Evolutionary conservation across 2,797 vertebrate species (phyloP).

Genomic region (Mallotus villosus): DNA sequence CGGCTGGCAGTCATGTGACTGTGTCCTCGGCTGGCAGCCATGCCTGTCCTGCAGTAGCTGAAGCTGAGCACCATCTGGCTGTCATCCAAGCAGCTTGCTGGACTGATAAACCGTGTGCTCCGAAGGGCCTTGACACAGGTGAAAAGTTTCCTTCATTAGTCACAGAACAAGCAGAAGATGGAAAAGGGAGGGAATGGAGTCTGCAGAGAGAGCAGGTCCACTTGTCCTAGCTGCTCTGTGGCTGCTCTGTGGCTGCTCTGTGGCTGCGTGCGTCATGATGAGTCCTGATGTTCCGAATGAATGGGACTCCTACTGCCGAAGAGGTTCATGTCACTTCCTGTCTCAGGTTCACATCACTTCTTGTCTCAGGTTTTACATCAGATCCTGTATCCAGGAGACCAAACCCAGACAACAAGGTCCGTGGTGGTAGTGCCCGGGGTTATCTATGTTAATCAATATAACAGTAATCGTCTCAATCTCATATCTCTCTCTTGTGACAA

Average conservation of each 20-base stretch:
- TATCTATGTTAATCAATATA: too few relatives aligned
- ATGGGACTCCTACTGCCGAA: too few relatives aligned
- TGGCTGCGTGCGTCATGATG: too few relatives aligned
- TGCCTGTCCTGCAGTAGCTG: slow-evolving; percentile 51
- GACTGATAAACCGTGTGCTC: slow-evolving; percentile 45
- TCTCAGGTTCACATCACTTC: too few relatives aligned
- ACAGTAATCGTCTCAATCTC: neutral
- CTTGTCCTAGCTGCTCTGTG: slow-evolving; percentile 6
- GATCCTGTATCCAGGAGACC: too few relatives aligned
- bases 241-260: neutral
- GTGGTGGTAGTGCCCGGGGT: neutral
- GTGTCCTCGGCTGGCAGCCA: slow-evolving; percentile 10
- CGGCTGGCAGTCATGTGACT: neutral
- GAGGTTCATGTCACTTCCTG: too few relatives aligned
- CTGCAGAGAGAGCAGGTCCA: neutral
- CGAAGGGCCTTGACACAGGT: slow-evolving; percentile 41
- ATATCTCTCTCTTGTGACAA: neutral
- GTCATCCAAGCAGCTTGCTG: slow-evolving; percentile 26
- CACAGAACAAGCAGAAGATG: slow-evolving; percentile 28
- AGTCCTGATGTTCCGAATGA: too few relatives aligned
- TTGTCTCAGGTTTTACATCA: too few relatives aligned
- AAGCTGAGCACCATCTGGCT: slow-evolving; percentile 38
- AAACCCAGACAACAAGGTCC: too few relatives aligned
- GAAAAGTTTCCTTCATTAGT: slow-evolving; percentile 57
- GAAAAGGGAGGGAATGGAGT: slow-evolving; percentile 5